Conservation (phyloP, 1,140 invertebrate species). For the Halictus rubicundus region DNA sequence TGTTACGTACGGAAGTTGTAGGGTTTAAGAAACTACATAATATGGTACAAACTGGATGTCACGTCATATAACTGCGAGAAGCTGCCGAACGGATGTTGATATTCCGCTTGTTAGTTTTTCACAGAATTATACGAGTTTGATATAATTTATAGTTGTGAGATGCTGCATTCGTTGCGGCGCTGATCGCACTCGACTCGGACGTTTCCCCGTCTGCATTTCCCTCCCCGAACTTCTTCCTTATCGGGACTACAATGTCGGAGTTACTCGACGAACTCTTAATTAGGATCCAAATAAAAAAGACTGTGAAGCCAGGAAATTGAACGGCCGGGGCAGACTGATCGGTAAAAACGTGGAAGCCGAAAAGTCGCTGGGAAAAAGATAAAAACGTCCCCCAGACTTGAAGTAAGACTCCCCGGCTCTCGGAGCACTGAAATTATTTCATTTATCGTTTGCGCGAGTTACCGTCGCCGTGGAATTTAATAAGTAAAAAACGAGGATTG, state of each 20-base stretch:
- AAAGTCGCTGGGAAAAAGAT: background rate
- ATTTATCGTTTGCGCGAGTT: conserved; percentile 28
- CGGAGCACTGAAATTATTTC: background rate
- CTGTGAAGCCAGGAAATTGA: conserved; percentile 10
- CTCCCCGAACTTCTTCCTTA: conserved; percentile 20
- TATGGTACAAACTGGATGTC: too few relatives aligned
- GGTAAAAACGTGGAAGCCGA: background rate
- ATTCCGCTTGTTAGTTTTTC: too few relatives aligned
- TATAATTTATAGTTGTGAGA: background rate
- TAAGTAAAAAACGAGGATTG: background rate
- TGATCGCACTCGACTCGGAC: conserved; percentile 17
- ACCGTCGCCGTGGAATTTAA: conserved; percentile 1
- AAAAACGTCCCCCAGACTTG: background rate
- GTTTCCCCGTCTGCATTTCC: conserved; percentile 13
- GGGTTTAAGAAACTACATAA: too few relatives aligned
- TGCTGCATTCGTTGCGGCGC: background rate
- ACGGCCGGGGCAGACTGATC: conserved; percentile 22
- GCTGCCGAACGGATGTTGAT: too few relatives aligned
- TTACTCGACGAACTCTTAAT: conserved; percentile 49
- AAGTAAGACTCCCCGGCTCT: background rate
- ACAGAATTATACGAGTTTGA: too few relatives aligned
- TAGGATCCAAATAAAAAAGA: conserved; percentile 47
- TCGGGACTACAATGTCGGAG: conserved; percentile 25
- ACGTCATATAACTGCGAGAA: too few relatives aligned
- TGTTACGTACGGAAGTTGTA: too few relatives aligned